These are phyloP conservation scores for Meliscaeva auricollis DNA, from an alignment of 2,888 invertebrate species.

Conservation along the genomic window DNA sequence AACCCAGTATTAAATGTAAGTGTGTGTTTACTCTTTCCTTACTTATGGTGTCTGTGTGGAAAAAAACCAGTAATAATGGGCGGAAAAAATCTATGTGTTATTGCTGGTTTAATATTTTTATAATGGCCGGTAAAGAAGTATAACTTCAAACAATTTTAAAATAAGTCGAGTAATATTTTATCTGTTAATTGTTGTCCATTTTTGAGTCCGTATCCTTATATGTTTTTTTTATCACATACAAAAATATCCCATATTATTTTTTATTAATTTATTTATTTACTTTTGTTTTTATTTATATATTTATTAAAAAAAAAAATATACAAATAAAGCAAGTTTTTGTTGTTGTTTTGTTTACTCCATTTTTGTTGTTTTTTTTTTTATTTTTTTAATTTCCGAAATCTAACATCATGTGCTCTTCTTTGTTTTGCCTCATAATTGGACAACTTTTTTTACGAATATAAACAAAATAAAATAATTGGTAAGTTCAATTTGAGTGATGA, in stretches of 20 bases:
- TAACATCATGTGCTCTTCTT: conserved; percentile 79
- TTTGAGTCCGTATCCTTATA: conserved; percentile 6
- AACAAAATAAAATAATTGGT: conserved; percentile 75
- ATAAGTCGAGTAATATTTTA: too few species aligned
- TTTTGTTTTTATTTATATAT: not conserved
- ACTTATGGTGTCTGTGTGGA: too few species aligned
- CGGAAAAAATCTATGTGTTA: too few species aligned
- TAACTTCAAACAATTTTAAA: too few species aligned
- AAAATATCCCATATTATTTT: conserved; percentile 10
- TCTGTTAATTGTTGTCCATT: conserved; percentile 18
- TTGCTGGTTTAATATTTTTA: too few species aligned
- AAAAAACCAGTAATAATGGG: too few species aligned
- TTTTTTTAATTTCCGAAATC: conserved; percentile 77
- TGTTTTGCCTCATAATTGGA: conserved; percentile 80
- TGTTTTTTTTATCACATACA: not conserved
- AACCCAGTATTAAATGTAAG: too few species aligned
- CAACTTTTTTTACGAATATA: conserved; percentile 76
- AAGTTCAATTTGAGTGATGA: conserved; percentile 75
- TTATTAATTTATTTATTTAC: conserved; percentile 2
- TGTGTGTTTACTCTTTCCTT: too few species aligned
- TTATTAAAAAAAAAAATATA: not conserved
- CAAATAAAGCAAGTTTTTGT: conserved; percentile 1
- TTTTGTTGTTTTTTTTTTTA: conserved; percentile 61
- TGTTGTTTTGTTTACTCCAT: conserved; percentile 33
- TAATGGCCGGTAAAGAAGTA: too few species aligned